Percentiles rank a stretch among this genome's conserved stretches.
Conservation (phyloP, 2,888 invertebrate genomes). For the Lucinisca nassula region DNA sequence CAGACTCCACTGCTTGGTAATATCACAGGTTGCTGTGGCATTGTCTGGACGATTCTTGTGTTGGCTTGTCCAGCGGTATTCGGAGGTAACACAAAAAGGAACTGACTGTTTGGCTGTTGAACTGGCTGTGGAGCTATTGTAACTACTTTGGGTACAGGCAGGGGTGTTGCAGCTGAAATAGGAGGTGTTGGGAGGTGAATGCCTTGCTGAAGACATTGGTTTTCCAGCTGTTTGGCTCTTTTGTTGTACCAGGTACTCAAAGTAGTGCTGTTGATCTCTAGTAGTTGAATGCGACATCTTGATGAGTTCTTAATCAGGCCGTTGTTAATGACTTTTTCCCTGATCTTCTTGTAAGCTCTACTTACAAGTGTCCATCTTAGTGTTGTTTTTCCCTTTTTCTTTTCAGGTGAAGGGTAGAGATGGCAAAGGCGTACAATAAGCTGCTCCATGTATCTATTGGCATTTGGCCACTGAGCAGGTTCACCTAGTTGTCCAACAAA, state of each 20-base stretch:
- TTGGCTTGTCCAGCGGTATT: background rate
- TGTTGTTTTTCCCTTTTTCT: background rate
- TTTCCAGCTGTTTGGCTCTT: background rate
- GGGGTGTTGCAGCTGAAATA: background rate
- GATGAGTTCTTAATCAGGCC: background rate
- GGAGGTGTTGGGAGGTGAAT: background rate
- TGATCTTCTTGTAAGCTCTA: slow-evolving; percentile 16
- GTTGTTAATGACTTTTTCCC: slow-evolving; percentile 3
- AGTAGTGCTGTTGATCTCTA: slow-evolving; percentile 23
- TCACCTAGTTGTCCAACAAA: slow-evolving; percentile 17
- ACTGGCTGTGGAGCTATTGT: background rate
- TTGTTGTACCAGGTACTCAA: background rate
- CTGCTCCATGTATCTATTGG: slow-evolving; percentile 35
- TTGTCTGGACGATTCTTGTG: background rate
- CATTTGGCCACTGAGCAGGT: slow-evolving; percentile 34
- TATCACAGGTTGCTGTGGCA: background rate
- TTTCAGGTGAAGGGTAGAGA: background rate
- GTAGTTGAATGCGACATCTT: slow-evolving; percentile 11
- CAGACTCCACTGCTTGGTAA: no score
- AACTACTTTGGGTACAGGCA: background rate
- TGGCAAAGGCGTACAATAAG: slow-evolving; percentile 9
- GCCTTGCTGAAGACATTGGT: background rate
- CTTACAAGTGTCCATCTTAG: slow-evolving; percentile 16
- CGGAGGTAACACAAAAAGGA: background rate
- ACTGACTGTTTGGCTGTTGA: background rate